Conservation (phyloP, 2,113 vertebrate species). For the Elgaria multicarinata region DNA sequence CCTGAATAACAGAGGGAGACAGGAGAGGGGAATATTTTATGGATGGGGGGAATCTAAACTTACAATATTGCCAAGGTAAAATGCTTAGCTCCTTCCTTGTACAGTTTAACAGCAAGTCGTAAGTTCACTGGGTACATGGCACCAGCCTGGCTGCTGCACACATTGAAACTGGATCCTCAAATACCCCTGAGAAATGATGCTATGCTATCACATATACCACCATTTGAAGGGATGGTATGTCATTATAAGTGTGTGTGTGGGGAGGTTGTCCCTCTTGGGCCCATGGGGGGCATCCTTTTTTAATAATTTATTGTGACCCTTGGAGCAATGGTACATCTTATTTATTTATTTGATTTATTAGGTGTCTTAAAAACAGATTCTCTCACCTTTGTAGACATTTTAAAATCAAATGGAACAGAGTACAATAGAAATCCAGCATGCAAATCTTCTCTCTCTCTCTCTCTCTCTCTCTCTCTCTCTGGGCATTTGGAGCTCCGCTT, state of each 20-base stretch:
- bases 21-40: neutral
- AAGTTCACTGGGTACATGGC: no score
- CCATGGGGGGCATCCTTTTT: no score
- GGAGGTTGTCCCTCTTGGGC: no score
- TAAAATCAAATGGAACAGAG: neutral
- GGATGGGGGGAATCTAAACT: no score
- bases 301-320: neutral
- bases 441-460: no score
- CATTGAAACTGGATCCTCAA: neutral
- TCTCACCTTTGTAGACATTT: neutral
- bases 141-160: no score
- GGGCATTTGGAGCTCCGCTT: no score
- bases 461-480: no score
- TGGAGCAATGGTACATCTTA: neutral
- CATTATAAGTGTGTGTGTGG: neutral
- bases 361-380: neutral
- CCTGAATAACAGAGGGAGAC: slow-evolving; percentile 29
- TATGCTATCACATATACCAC: neutral
- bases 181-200: neutral
- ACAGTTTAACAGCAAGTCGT: no score
- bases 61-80: neutral
- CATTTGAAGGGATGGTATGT: neutral
- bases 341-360: neutral
- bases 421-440: no score
- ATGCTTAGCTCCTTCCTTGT: neutral